Evolutionary conservation across 2,113 vertebrate genomes (phyloP).

Genomic region (Gulo gulo): DNA sequence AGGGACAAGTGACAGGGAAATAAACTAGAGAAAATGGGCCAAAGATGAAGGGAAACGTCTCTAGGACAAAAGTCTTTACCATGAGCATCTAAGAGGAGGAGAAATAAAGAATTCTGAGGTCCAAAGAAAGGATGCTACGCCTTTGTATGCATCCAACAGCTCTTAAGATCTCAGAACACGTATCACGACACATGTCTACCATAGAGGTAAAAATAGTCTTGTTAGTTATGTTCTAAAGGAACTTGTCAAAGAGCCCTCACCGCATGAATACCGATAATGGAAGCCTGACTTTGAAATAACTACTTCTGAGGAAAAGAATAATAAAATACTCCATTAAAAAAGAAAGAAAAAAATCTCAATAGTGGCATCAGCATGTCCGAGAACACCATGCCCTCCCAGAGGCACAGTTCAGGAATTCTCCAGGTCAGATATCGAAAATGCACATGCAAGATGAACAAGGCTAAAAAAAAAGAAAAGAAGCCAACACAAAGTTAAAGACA

Average conservation of each 20-base stretch:
- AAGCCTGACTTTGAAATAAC: conserved; percentile 29
- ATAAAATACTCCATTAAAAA: conserved; percentile 15
- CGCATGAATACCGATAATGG: not conserved
- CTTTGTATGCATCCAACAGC: not conserved
- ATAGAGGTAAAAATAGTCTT: not conserved
- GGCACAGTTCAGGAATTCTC: not conserved
- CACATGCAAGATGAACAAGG: not conserved
- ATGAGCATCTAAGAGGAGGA: not conserved
- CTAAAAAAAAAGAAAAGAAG: not conserved
- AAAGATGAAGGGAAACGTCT: not conserved
- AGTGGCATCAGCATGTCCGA: not conserved
- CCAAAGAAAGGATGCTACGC: not conserved
- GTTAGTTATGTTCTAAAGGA: not conserved
- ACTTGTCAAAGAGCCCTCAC: not conserved
- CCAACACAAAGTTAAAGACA: not conserved
- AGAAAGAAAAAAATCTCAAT: not conserved
- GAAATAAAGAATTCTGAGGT: not conserved
- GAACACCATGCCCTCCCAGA: not conserved
- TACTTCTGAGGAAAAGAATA: conserved; percentile 30
- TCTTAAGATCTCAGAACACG: not conserved
- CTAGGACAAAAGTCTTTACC: not conserved
- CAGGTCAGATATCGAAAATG: not conserved
- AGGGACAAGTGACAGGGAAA: not conserved
- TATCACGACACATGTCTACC: not conserved
- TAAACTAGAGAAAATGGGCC: not conserved